These are phyloP conservation scores for Chaenogobius annularis DNA, from an alignment of 2,113 vertebrate species.

Conservation along the genomic window DNA sequence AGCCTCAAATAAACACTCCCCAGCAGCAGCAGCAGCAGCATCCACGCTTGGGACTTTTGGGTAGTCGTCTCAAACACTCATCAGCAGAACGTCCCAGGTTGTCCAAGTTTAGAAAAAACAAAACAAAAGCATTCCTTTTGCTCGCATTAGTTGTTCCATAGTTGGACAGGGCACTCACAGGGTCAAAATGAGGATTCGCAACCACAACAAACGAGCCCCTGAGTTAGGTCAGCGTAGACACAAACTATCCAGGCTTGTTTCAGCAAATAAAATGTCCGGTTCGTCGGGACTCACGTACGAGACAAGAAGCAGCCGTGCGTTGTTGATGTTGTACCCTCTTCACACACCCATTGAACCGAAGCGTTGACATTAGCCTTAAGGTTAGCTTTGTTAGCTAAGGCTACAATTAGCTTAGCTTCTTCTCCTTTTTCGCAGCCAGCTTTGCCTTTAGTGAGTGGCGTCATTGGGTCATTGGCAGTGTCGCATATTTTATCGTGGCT, in stretches of 20 bases:
- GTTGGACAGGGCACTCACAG: slow-evolving; percentile 24
- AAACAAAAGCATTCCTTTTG: slow-evolving; percentile 6
- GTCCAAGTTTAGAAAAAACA: neutral
- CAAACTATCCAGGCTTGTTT: neutral
- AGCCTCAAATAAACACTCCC: slow-evolving; percentile 40
- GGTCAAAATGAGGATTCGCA: slow-evolving; percentile 28
- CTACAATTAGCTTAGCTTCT: slow-evolving; percentile 40
- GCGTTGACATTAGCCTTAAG: slow-evolving; percentile 41
- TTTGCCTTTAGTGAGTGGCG: slow-evolving; percentile 14
- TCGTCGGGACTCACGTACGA: neutral
- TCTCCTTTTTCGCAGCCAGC: slow-evolving; percentile 64
- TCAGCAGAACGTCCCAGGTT: neutral
- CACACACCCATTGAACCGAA: slow-evolving; percentile 57
- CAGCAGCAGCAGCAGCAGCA: slow-evolving; percentile 25
- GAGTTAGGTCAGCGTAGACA: slow-evolving; percentile 2
- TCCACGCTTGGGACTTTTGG: slow-evolving; percentile 46
- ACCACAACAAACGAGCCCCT: slow-evolving; percentile 35
- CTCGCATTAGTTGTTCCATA: neutral
- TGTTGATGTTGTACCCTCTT: slow-evolving; percentile 27
- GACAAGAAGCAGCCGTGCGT: slow-evolving; percentile 19
- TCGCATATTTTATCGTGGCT: neutral
- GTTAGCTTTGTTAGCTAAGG: slow-evolving; percentile 29
- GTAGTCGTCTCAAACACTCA: slow-evolving; percentile 33
- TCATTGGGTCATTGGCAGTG: neutral
- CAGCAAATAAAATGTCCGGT: slow-evolving; percentile 4